These are phyloP conservation scores for Caenorhabditis latens DNA, from an alignment of 1,140 invertebrate species.

Conservation along the genomic window DNA sequence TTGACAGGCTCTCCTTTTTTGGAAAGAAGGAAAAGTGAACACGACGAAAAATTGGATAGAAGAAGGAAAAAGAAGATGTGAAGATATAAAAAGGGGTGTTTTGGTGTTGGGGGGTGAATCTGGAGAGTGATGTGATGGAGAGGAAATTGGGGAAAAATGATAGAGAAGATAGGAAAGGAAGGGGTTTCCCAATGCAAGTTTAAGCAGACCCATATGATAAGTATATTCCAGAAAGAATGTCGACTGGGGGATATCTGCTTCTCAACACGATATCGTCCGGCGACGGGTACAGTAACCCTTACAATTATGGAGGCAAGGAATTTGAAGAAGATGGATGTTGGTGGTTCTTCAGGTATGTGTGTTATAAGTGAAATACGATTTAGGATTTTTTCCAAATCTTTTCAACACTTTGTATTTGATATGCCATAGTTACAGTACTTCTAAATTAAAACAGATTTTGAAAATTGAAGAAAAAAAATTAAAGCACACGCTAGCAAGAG, in stretches of 20 bases:
- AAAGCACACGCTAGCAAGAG: too few species aligned
- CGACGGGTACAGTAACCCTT: constrained; percentile 85
- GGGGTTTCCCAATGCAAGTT: too few species aligned
- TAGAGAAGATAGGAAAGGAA: too few species aligned
- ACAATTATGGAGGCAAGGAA: constrained; percentile 87
- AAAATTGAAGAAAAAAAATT: too few species aligned
- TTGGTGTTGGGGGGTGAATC: background rate
- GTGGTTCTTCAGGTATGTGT: constrained; percentile 83
- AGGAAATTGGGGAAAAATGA: background rate
- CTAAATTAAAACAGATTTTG: too few species aligned
- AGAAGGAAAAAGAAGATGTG: background rate
- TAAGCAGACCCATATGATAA: too few species aligned
- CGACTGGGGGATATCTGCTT: constrained; percentile 85
- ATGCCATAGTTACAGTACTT: too few species aligned
- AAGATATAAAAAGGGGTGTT: background rate
- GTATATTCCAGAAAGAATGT: constrained; percentile 73
- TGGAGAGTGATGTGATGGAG: background rate
- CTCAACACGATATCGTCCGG: constrained; percentile 87
- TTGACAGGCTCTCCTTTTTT: background rate
- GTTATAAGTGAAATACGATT: too few species aligned
- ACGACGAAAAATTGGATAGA: background rate
- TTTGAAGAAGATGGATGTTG: constrained; percentile 87
- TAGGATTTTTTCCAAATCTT: too few species aligned
- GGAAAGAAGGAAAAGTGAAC: background rate
- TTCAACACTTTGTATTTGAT: too few species aligned